Evolutionary conservation across 2,797 vertebrate species (phyloP), one percentile per base, ranked within the genome.

Genomic region (Pangasius djambal): DNA sequence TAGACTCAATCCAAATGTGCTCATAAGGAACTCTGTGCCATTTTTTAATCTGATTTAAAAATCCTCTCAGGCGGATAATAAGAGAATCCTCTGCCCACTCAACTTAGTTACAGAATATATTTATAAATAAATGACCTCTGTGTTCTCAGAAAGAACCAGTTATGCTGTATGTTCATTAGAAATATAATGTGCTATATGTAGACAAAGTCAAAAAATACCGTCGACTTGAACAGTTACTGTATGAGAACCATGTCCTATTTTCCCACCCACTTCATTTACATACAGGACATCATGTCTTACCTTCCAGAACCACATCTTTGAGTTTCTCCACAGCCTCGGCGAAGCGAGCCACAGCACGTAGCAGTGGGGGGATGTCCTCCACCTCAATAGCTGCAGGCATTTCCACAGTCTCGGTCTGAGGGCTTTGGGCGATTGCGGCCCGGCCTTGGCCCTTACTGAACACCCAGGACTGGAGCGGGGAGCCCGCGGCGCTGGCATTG

Each of bases 301-400:
- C 98, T 0, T 99, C 94, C 83, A 98, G 91, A 81, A 99, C 97
- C 22, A 97, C 95, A 0, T 99, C 98, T 93, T 98, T 98, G 89
- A 99, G 97, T 63, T 98, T 99, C 94, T 99, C 98, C 91, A 99
- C 96, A 0, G 97, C 97, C 6, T 99, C 98, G 0, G 98, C 98
- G 0, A 99, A 99, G 44, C 97, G 97, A 0, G 97, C 96, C 85
- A 99, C 98, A 0, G 98, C 96, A 0, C 95, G 93, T 90, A 99
- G 96, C 91, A 99, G 94, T 15, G 97, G 96, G 0, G 97, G 96
- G 93, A 99, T 99, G 94, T 99, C 98, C 89, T 99, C 98, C 0
- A 96, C 95, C 25, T 99, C 98, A 0, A 97, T 96, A 92, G 95
- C 95, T 0, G 94, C 88, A 0, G 89, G 86, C 87, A 93, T 92